These are phyloP conservation scores for Gryllus longicercus DNA, from an alignment of 2,888 invertebrate species.

Conservation along the genomic window DNA sequence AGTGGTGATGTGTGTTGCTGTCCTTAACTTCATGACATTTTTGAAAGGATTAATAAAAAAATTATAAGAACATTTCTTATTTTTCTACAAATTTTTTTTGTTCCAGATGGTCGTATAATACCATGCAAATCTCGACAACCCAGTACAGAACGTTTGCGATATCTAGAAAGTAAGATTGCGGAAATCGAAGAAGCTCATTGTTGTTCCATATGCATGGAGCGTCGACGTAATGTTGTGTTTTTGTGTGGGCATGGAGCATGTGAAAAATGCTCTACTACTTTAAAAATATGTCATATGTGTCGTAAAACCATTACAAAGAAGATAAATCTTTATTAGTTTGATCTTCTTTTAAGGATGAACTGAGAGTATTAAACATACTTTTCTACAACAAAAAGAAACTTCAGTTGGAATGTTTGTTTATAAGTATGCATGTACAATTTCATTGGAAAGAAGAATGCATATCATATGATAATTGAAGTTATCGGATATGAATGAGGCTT, in stretches of 20 bases:
- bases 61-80: too few species aligned
- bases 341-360: constrained; percentile 8
- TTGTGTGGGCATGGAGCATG: constrained; percentile 87
- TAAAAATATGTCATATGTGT: constrained; percentile 84
- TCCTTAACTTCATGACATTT: too few species aligned
- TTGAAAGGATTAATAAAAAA: too few species aligned
- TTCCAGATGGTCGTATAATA: constrained; percentile 46
- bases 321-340: constrained; percentile 57
- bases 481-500: too few species aligned
- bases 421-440: too few species aligned
- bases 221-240: constrained; percentile 75
- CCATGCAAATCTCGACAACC: constrained; percentile 53
- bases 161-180: constrained; percentile 72
- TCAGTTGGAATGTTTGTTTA: too few species aligned
- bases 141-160: constrained; percentile 63
- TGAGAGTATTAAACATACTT: too few species aligned
- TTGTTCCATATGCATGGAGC: constrained; percentile 86
- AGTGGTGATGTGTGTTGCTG: too few species aligned
- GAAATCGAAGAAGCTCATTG: constrained; percentile 83
- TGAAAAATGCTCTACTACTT: constrained; percentile 72
- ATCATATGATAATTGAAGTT: too few species aligned
- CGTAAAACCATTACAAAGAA: constrained; percentile 71
- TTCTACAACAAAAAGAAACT: too few species aligned
- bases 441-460: too few species aligned
- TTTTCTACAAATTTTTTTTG: neutral